Conservation (phyloP, 2,113 vertebrate genomes). For the Vulpes vulpes region DNA sequence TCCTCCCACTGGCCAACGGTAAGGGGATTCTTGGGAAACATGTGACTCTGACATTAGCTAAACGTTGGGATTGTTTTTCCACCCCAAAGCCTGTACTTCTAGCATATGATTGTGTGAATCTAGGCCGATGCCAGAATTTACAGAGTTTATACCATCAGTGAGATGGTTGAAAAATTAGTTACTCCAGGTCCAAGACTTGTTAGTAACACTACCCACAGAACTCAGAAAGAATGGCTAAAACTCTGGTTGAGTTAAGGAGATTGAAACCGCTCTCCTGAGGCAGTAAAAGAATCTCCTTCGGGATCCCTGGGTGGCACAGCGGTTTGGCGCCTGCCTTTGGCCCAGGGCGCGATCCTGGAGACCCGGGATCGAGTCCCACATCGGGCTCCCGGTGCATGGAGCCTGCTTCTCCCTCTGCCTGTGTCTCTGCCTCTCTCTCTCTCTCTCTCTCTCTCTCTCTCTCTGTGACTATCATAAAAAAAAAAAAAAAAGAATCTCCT, state of each 20-base stretch:
- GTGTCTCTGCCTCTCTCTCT: no score
- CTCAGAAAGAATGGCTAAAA: neutral
- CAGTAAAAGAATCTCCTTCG: neutral
- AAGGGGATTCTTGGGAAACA: conserved; percentile 62
- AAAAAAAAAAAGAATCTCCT: neutral
- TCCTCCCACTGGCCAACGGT: conserved; percentile 88
- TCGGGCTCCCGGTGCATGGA: no score
- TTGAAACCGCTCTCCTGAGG: neutral
- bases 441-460: no score
- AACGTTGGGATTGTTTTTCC: neutral
- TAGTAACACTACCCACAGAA: neutral
- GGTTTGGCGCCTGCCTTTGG: no score
- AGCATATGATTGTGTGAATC: neutral
- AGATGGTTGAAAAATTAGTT: neutral
- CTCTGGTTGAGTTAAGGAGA: neutral
- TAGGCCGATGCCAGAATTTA: neutral
- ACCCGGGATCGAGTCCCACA: no score
- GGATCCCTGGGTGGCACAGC: no score
- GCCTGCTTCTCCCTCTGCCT: no score
- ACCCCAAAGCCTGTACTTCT: neutral
- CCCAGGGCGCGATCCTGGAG: no score
- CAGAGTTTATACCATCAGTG: neutral
- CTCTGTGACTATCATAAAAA: no score
- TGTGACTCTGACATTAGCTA: neutral
- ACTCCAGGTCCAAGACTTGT: neutral